These are phyloP conservation scores for Hystrix brachyura DNA, from an alignment of 2,113 vertebrate species.

Conservation along the genomic window DNA sequence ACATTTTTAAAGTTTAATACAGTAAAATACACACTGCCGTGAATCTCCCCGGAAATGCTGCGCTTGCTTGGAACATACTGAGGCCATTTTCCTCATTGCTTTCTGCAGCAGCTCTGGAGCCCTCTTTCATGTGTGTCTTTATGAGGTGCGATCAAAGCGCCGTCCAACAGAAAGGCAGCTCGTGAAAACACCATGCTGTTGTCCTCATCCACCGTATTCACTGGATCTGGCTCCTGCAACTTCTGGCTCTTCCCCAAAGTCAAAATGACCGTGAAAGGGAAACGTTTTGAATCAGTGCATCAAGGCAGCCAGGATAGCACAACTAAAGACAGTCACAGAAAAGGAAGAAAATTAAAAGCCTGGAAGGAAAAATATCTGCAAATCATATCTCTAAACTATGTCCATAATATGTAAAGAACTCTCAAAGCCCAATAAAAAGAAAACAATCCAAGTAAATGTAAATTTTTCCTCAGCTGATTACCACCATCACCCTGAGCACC, in stretches of 20 bases:
- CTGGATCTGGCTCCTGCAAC: not conserved
- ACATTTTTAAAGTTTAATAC: not conserved
- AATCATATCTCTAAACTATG: not conserved
- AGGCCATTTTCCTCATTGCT: not conserved
- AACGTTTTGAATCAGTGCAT: not conserved
- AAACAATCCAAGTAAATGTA: not conserved
- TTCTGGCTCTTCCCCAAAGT: not conserved
- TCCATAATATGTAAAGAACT: not conserved
- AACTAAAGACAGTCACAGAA: not conserved
- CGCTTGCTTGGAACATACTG: not conserved
- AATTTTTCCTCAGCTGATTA: not conserved
- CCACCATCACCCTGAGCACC: not conserved
- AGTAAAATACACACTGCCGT: not conserved
- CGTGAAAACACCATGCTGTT: not conserved
- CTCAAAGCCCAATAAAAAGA: not conserved
- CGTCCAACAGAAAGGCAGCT: not conserved
- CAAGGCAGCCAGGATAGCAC: not conserved
- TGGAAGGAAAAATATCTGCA: not conserved
- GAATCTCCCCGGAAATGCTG: not conserved
- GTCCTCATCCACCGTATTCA: not conserved
- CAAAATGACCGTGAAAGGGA: not conserved
- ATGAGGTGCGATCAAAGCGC: not conserved
- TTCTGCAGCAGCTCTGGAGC: not conserved
- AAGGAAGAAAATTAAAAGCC: not conserved
- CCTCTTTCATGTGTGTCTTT: not conserved